These are phyloP conservation scores for Tamandua tetradactyla DNA, from an alignment of 2,797 vertebrate genomes.

Conservation along the genomic window DNA sequence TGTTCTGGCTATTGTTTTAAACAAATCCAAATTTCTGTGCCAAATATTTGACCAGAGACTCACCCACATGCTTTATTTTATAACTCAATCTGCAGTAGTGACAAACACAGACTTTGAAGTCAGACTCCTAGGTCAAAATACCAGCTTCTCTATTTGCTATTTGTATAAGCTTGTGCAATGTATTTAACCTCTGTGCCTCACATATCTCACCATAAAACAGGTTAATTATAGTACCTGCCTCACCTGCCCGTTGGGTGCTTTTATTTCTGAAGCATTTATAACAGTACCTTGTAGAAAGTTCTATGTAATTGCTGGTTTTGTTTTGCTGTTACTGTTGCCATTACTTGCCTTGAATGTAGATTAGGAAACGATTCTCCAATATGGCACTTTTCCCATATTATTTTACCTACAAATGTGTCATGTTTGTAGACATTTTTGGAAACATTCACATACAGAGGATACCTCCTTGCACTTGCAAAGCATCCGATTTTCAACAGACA, in stretches of 20 bases:
- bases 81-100: background rate
- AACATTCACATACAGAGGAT: background rate
- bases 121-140: background rate
- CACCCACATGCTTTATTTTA: background rate
- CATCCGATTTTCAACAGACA: background rate
- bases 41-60: background rate
- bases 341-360: background rate
- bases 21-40: background rate
- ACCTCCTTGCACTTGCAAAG: background rate
- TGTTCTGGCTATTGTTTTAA: background rate
- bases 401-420: background rate
- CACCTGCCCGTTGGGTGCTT: background rate
- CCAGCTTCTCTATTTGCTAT: background rate
- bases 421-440: background rate
- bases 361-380: background rate
- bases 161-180: rapidly evolving
- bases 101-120: background rate
- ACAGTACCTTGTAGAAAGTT: background rate
- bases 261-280: background rate
- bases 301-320: background rate
- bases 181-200: background rate
- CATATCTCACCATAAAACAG: background rate
- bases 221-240: background rate
- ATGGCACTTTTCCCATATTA: background rate
- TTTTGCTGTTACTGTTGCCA: background rate